These are phyloP conservation scores for Ginglymostoma cirratum DNA, from an alignment of 2,113 vertebrate genomes.

Conservation along the genomic window DNA sequence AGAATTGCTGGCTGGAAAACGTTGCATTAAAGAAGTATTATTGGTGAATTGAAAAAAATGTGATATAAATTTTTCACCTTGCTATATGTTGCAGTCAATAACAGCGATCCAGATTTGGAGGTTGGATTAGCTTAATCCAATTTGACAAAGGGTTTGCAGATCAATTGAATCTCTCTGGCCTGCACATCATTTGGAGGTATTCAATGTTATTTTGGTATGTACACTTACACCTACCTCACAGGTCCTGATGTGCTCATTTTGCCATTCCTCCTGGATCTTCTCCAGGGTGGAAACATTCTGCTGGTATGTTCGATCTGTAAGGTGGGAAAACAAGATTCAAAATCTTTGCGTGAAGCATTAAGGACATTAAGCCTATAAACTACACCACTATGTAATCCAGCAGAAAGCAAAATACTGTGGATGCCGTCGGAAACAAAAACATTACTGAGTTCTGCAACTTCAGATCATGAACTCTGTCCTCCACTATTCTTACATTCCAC, in stretches of 20 bases:
- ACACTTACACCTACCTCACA: slow-evolving; percentile 66
- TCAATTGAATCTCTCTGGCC: background rate
- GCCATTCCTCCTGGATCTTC: slow-evolving; percentile 78
- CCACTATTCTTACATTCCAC: too few species aligned
- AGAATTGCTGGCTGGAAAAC: background rate
- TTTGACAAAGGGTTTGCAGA: background rate
- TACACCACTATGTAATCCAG: background rate
- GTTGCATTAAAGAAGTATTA: background rate
- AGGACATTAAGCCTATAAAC: background rate
- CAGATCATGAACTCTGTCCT: too few species aligned
- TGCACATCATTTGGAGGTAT: background rate
- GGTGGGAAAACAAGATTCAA: background rate
- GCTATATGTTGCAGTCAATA: background rate
- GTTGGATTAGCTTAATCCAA: background rate
- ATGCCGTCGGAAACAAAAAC: too few species aligned
- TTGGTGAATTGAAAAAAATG: background rate
- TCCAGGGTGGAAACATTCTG: slow-evolving; percentile 60
- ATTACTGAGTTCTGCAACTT: too few species aligned
- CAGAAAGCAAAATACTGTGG: too few species aligned
- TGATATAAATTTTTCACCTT: background rate
- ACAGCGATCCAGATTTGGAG: background rate
- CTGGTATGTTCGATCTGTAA: slow-evolving; percentile 70
- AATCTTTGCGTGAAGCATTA: background rate
- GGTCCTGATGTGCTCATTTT: slow-evolving; percentile 71
- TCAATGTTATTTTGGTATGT: background rate